These are phyloP conservation scores for Pachycephala philippinensis DNA, from an alignment of 2,113 vertebrate genomes.

Conservation along the genomic window DNA sequence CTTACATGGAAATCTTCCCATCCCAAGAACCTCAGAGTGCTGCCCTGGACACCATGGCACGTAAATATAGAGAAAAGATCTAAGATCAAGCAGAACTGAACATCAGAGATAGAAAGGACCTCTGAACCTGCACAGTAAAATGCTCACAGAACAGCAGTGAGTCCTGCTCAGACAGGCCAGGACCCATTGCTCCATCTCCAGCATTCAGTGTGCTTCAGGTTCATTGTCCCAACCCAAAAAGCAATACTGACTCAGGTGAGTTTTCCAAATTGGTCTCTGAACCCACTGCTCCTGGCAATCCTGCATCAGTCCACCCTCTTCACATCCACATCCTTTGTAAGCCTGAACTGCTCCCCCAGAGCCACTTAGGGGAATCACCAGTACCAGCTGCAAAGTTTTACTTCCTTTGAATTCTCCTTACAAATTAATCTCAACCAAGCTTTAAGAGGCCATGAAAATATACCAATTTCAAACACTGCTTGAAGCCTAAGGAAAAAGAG, in stretches of 20 bases:
- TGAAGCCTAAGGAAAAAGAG: background rate
- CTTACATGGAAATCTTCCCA: background rate
- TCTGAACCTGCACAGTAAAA: background rate
- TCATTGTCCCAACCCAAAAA: background rate
- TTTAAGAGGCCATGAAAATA: background rate
- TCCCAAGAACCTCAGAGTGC: background rate
- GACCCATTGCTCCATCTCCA: background rate
- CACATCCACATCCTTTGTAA: background rate
- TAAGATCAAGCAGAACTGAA: background rate
- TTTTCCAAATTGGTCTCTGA: background rate
- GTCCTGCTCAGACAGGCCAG: background rate
- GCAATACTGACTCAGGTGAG: accelerated
- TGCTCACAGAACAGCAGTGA: background rate
- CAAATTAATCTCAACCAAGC: background rate
- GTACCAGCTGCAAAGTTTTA: background rate
- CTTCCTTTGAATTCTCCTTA: background rate
- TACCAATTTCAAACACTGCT: background rate
- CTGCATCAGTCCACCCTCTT: background rate
- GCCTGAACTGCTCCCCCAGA: background rate
- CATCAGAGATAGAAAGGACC: background rate
- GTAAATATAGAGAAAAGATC: background rate
- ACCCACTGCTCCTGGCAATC: background rate
- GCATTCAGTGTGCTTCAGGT: background rate
- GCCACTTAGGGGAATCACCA: background rate
- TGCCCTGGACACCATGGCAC: background rate